phyloP scores from a whole-genome alignment of 2,888 invertebrate genomes.

The Eremobia ochroleuca region DNA sequence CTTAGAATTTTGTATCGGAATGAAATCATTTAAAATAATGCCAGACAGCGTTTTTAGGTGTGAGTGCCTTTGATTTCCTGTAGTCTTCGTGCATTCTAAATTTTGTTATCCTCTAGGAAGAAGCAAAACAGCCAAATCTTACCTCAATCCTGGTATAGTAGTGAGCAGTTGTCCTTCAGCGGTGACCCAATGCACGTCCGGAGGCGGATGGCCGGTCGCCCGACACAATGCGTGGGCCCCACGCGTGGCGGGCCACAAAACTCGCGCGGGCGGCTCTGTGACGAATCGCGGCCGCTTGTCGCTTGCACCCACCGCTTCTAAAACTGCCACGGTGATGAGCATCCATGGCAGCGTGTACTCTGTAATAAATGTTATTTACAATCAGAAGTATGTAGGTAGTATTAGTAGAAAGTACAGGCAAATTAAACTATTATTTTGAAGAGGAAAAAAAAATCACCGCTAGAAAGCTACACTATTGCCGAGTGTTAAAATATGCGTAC shows the following conservation, averaged over 20 bases:
- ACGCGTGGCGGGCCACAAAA: conserved; percentile 87
- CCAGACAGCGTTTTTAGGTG: neutral
- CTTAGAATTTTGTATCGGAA: neutral
- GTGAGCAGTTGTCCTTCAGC: conserved; percentile 87
- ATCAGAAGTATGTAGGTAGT: too few species aligned
- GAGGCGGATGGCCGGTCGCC: conserved; percentile 84
- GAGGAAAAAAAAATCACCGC: neutral
- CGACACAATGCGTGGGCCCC: conserved; percentile 86
- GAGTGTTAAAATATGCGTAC: neutral
- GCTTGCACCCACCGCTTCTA: conserved; percentile 74
- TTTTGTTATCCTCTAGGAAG: too few species aligned
- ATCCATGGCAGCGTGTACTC: conserved; percentile 74
- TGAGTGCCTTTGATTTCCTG: neutral
- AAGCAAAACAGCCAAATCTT: conserved; percentile 22
- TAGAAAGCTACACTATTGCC: neutral
- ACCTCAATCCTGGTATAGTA: conserved; percentile 88
- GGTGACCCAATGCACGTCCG: conserved; percentile 88
- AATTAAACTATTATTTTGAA: neutral
- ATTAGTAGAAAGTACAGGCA: neutral
- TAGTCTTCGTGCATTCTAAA: neutral
- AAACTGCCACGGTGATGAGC: conserved; percentile 74
- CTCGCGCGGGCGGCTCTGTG: conserved; percentile 84
- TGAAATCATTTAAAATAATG: neutral
- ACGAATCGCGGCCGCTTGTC: conserved; percentile 87
- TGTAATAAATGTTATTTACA: conserved; percentile 39